Percentiles rank a stretch among this genome's conserved stretches.
Evolutionary conservation across 2,113 vertebrate species (phyloP).

Genomic region (Emberiza fucata): DNA sequence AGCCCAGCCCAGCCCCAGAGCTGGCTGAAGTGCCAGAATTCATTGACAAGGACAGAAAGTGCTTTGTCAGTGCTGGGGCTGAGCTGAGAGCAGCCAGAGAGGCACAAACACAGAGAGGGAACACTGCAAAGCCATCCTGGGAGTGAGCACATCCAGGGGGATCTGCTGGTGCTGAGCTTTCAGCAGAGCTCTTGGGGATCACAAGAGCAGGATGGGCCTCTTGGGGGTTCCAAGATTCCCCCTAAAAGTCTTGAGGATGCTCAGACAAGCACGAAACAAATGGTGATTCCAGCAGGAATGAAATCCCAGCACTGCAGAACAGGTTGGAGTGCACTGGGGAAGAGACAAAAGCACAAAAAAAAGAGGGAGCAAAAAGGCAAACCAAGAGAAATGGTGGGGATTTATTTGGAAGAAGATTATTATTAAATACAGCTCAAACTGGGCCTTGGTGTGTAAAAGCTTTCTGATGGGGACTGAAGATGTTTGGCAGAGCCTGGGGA

Average conservation of each 20-base stretch:
- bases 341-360: not conserved
- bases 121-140: not conserved
- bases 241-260: not conserved
- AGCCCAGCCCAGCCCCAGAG: not conserved
- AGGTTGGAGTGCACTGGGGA: not conserved
- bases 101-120: not conserved
- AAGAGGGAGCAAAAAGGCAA: not conserved
- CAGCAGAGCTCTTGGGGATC: not conserved
- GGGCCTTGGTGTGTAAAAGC: not conserved
- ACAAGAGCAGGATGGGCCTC: fast-evolving
- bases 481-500: not conserved
- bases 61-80: not conserved
- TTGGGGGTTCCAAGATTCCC: not conserved
- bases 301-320: not conserved
- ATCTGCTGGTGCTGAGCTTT: not conserved
- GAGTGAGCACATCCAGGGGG: not conserved
- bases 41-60: not conserved
- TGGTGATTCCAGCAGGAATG: not conserved
- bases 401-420: not conserved
- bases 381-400: not conserved
- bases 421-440: not conserved
- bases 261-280: not conserved
- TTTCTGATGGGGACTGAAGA: not conserved
- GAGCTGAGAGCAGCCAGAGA: not conserved
- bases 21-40: not conserved